Evolutionary conservation across 1,140 invertebrate genomes (phyloP), one percentile per base, ranked within the genome.

Genomic region (Drosophila virilis): DNA sequence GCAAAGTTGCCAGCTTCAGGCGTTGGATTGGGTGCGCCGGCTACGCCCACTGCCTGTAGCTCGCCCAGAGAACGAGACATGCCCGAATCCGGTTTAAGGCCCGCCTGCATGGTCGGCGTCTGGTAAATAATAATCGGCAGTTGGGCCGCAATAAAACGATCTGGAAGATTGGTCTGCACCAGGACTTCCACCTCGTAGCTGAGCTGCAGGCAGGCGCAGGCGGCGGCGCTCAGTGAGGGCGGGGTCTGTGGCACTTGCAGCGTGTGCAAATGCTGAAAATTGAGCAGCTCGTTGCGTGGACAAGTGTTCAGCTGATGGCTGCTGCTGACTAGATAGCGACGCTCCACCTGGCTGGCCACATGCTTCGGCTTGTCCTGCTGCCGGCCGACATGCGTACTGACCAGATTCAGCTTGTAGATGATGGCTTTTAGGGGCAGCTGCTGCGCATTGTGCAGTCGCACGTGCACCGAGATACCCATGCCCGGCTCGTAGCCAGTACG

Each of bases 171-270:
- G 1, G 92, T 86, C 52, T 71, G 77, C 6, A 93, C 78, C 17
- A 74, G 65, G 0, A 96, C 93, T 90, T 95, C 94, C 9, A 96
- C 76, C 80, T 94, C 93, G 90, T 96, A 96, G 74, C 94, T 93
- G 32, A 96, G 85, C 91, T 95, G 95, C 45, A 96, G 95, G 45
- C 96, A 94, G 22, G 93, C 93, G 74, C 96, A 96, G 70, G 94
- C 94, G 2, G 93, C 92, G 1, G 95, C 8, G n/a, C 54, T 91
- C 88, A 96, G 94, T 1, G 95, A 95, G 0, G 95, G 95, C 10
- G 95, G 94, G 68, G 95, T 85, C 6, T 95, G 93, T 1, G 96
- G 95, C 43, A 96, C 92, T 38, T 94, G 93, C n/a, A 96, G 80
- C 51, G 82, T 74, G 33, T 91, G 74, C 12, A 92, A 61, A 65